Evolutionary conservation across 1,140 invertebrate species (phyloP).

Genomic region (Schlechtendalia chinensis): DNA sequence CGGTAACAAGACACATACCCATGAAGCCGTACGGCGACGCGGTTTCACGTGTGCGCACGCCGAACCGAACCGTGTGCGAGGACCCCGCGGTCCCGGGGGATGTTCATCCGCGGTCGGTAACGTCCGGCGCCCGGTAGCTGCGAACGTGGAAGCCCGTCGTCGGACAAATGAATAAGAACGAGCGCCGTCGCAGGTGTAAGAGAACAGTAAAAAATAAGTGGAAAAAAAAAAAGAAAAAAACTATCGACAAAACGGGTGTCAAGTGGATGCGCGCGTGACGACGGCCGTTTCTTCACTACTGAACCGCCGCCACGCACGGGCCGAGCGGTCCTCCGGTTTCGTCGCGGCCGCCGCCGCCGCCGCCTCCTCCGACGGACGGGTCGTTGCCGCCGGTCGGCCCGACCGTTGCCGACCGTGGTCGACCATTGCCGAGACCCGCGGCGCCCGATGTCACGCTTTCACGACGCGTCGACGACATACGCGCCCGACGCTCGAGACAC

Average conservation of each 20-base stretch:
- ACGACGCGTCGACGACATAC: neutral
- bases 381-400: constrained; percentile 28
- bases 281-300: constrained; percentile 35
- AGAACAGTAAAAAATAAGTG: too few relatives aligned
- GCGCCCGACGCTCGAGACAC: too few relatives aligned
- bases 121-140: too few relatives aligned
- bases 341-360: neutral
- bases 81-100: too few relatives aligned
- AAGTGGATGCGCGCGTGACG: neutral
- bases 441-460: constrained; percentile 46
- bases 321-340: constrained; percentile 37
- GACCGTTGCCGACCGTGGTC: neutral
- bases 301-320: neutral
- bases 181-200: too few relatives aligned
- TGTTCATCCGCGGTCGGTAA: too few relatives aligned
- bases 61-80: too few relatives aligned
- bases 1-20: too few relatives aligned
- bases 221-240: neutral
- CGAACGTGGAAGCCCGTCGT: too few relatives aligned
- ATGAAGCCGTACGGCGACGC: too few relatives aligned
- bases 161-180: too few relatives aligned
- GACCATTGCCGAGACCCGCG: neutral
- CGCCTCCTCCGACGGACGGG: constrained; percentile 19
- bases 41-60: too few relatives aligned
- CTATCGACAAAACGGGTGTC: neutral